Percentiles rank a stretch among this genome's conserved stretches.
These are phyloP conservation scores for Ondatra zibethicus DNA, from an alignment of 2,113 vertebrate species.

Conservation along the genomic window DNA sequence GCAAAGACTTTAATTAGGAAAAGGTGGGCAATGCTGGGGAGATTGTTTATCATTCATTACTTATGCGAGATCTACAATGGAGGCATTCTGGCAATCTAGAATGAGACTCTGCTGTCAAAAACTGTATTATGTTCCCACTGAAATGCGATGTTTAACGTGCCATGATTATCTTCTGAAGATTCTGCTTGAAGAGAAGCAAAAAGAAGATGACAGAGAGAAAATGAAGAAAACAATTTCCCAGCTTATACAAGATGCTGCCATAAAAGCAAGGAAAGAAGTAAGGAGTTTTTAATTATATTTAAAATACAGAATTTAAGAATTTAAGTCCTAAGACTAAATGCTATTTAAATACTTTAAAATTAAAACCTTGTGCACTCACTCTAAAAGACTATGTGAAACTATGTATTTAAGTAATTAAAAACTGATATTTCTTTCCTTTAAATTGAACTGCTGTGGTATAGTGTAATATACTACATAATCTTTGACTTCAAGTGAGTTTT, in stretches of 20 bases:
- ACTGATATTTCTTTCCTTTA: neutral
- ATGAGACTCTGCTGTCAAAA: neutral
- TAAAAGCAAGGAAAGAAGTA: constrained; percentile 92
- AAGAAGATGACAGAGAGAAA: constrained; percentile 91
- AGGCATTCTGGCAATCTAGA: neutral
- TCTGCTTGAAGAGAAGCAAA: constrained; percentile 93
- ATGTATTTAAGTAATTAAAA: constrained; percentile 4
- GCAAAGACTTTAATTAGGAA: neutral
- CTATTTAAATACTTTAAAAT: neutral
- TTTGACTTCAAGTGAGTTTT: neutral
- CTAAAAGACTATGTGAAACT: neutral
- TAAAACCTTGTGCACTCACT: constrained; percentile 12
- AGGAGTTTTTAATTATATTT: constrained; percentile 66
- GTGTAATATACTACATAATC: neutral
- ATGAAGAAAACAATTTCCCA: constrained; percentile 91
- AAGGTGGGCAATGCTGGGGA: neutral
- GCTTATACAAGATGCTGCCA: constrained; percentile 89
- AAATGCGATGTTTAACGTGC: constrained; percentile 35
- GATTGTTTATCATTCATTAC: neutral
- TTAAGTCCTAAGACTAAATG: constrained; percentile 19
- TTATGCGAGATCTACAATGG: neutral
- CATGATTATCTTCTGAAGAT: constrained; percentile 86
- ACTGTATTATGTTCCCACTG: neutral
- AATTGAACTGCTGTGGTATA: neutral
- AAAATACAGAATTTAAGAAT: constrained; percentile 35